These are phyloP conservation scores for Chaetoderma sp. DNA, from an alignment of 2,888 invertebrate species.

Conservation along the genomic window DNA sequence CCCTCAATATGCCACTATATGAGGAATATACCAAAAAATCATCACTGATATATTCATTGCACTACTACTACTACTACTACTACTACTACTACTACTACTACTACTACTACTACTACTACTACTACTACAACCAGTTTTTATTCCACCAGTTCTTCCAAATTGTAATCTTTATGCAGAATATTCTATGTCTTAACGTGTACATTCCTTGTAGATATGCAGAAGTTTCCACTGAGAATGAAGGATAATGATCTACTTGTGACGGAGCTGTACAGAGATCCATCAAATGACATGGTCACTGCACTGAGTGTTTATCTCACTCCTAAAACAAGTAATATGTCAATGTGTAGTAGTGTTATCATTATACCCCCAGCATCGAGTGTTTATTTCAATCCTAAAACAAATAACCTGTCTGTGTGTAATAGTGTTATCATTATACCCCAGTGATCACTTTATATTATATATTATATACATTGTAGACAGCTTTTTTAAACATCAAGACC, in stretches of 20 bases:
- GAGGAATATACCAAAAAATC: too few relatives aligned
- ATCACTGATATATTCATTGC: too few relatives aligned
- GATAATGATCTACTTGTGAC: slow-evolving; percentile 98
- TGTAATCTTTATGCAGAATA: neutral
- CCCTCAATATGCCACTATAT: too few relatives aligned
- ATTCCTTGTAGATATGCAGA: slow-evolving; percentile 89
- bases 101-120: too few relatives aligned
- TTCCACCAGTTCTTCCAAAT: neutral
- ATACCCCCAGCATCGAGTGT: neutral
- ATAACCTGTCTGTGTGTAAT: too few relatives aligned
- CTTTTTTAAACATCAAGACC: too few relatives aligned
- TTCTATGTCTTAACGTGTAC: neutral
- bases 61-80: too few relatives aligned
- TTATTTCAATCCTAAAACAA: too few relatives aligned
- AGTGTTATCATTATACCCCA: too few relatives aligned
- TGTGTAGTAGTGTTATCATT: slow-evolving; percentile 70
- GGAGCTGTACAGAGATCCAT: slow-evolving; percentile 91
- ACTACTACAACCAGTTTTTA: slow-evolving; percentile 7
- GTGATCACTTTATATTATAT: too few relatives aligned
- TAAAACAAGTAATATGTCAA: slow-evolving; percentile 97
- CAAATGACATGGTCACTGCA: slow-evolving; percentile 95
- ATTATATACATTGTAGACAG: too few relatives aligned
- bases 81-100: too few relatives aligned
- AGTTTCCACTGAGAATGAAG: slow-evolving; percentile 98
- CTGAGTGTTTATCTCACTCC: slow-evolving; percentile 99